phyloP scores from a whole-genome alignment of 2,888 invertebrate genomes.

The Chironomus riparius region DNA sequence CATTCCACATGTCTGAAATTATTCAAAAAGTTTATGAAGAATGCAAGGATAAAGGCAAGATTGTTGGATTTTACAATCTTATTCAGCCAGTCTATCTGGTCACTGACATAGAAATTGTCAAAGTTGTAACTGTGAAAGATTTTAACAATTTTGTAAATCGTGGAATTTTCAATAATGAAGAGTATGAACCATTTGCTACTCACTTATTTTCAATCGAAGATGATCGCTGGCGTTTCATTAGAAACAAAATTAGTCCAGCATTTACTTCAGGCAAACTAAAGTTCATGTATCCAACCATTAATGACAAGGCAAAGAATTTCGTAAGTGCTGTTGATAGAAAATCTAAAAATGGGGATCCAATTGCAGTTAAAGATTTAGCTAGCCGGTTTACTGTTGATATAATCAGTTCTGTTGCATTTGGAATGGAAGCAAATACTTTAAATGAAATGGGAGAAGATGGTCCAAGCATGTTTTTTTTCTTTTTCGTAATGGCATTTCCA shows the following conservation, averaged over 20 bases:
- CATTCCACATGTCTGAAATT: not conserved
- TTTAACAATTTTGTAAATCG: slow-evolving; percentile 17
- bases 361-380: slow-evolving; percentile 12
- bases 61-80: slow-evolving; percentile 17
- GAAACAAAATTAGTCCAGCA: slow-evolving; percentile 6
- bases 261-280: slow-evolving; percentile 21
- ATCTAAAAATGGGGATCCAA: not conserved
- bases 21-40: slow-evolving; percentile 4
- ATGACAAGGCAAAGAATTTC: not conserved
- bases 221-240: slow-evolving; percentile 17
- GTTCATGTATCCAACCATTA: slow-evolving; percentile 2
- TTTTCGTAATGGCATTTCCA: not conserved
- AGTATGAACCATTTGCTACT: slow-evolving; percentile 15
- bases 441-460: not conserved
- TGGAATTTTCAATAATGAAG: slow-evolving; percentile 3
- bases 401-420: slow-evolving; percentile 25
- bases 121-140: slow-evolving; percentile 15
- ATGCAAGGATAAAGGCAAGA: slow-evolving; percentile 18
- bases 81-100: not conserved
- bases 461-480: not conserved
- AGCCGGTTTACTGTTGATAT: slow-evolving; percentile 19
- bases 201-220: slow-evolving; percentile 4
- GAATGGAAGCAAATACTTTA: slow-evolving; percentile 21
- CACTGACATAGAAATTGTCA: slow-evolving; percentile 17
- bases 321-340: not conserved